A percentile compares a stretch with the other conserved stretches of the same genome.
Evolutionary conservation across 2,113 vertebrate species (phyloP).

Genomic region (Mustela nigripes): DNA sequence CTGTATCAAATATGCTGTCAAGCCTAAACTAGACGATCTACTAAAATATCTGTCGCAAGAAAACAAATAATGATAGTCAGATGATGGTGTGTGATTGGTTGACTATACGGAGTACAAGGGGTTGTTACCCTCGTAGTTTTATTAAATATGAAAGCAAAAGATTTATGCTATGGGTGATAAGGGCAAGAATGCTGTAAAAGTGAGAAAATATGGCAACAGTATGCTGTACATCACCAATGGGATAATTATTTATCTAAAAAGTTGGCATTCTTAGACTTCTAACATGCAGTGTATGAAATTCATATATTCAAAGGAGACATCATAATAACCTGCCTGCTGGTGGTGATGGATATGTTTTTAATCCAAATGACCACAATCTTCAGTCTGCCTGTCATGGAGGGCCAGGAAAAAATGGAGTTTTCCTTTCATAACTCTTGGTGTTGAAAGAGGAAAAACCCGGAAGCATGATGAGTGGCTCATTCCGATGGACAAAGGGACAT

Average conservation of each 20-base stretch:
- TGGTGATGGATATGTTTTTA: conserved; percentile 90
- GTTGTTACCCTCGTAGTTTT: conserved; percentile 85
- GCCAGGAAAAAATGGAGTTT: conserved; percentile 87
- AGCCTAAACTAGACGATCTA: conserved; percentile 71
- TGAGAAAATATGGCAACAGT: conserved; percentile 89
- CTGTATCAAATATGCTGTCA: conserved; percentile 81
- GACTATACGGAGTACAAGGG: conserved; percentile 64
- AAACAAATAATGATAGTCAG: conserved; percentile 83
- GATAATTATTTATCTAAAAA: conserved; percentile 91
- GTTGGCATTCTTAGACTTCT: conserved; percentile 87
- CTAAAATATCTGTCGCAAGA: conserved; percentile 74
- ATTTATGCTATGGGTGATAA: conserved; percentile 89
- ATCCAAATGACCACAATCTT: conserved; percentile 90
- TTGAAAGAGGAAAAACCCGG: conserved; percentile 85
- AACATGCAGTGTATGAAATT: conserved; percentile 86
- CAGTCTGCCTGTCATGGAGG: conserved; percentile 87
- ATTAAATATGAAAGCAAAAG: conserved; percentile 87
- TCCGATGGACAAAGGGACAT: conserved; percentile 89
- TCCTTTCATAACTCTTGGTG: conserved; percentile 89
- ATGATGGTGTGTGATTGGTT: conserved; percentile 82
- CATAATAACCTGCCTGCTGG: conserved; percentile 86
- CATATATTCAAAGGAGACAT: conserved; percentile 91
- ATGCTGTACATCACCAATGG: conserved; percentile 87
- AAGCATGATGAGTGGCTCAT: conserved; percentile 87
- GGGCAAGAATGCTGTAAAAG: conserved; percentile 88